A percentile compares a stretch with the other conserved stretches of the same genome.
phyloP scores from a whole-genome alignment of 2,113 vertebrate species.

The Peromyscus californicus region DNA sequence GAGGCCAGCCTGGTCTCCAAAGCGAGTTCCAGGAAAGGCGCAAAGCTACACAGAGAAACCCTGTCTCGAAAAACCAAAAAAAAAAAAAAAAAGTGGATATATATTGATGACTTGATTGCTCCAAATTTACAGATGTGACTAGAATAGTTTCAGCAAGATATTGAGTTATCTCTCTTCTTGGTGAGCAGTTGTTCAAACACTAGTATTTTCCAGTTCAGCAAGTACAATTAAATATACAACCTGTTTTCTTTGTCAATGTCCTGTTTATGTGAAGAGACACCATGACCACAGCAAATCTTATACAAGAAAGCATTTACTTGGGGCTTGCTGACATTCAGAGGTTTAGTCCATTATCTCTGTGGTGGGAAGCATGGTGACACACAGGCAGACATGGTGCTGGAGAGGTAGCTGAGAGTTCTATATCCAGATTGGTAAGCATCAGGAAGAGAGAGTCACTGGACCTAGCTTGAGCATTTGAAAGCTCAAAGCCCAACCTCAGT shows the following conservation, averaged over 20 bases:
- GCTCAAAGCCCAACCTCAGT: neutral
- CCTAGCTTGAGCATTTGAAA: neutral
- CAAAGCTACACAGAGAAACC: no score
- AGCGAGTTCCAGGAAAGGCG: no score
- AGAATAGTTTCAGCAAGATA: neutral
- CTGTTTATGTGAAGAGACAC: neutral
- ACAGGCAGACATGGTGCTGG: neutral
- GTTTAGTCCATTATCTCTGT: neutral
- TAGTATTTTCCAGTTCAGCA: neutral
- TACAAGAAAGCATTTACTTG: neutral
- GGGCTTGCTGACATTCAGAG: neutral
- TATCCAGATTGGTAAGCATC: neutral
- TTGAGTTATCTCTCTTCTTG: neutral
- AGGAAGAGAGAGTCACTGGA: neutral
- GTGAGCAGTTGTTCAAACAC: neutral
- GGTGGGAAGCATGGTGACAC: neutral
- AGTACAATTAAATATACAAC: neutral
- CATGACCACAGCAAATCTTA: neutral
- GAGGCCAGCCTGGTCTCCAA: no score
- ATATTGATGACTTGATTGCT: neutral
- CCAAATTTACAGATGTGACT: neutral
- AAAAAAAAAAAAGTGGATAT: neutral
- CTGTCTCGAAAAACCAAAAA: no score
- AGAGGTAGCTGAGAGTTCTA: neutral
- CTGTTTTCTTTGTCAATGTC: neutral